Base-by-base conservation (phyloP, 2,888 invertebrate genomes). In the Tachina grossa region DNA sequence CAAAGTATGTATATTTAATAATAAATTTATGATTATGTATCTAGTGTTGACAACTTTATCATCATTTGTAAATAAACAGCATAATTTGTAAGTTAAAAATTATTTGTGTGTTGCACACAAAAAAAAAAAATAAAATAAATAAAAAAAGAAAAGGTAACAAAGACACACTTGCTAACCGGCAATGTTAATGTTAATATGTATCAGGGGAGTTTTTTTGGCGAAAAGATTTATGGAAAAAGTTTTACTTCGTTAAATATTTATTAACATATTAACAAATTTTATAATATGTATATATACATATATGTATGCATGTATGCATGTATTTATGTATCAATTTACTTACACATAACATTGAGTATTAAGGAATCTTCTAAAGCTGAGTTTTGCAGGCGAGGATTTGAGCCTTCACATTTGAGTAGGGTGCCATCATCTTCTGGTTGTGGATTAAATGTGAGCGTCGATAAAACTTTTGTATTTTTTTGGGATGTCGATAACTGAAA, bases 301-400 rank as follows among this genome's bases (percentile, higher is more conserved):
- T 13, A 57, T 57, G 6, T 3, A 31, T 31, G 9, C 71, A 31
- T 71, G 47, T 69, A 6, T 31, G 31, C 10, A n/a, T 39, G 45
- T 45, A 19, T 81, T 53, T 59, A 49, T 47, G 55, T 19, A 61
- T 43, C 2, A n/a, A 63, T 76, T 82, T 93, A 96, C 97, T 97
- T 94, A 98, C 97, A 98, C 90, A 97, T 96, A 89, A 98, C 96
- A 93, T 97, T 97, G 88, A 98, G 93, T 90, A 95, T 95, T 92
- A 97, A 95, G 45, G 95, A 95, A 93, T 97, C 97, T 90, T 97
- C 97, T 80, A 97, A 94, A 88, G 95, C 95, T 79, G 95, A 95
- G 68, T 95, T 95, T 13, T 95, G 95, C 85, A 98, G 94, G 86
- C 95, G 95, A 76, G 95, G 96, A 94, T 98, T 98, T 91, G 97